phyloP scores from a whole-genome alignment of 2,113 vertebrate species.

The Chaetops frenatus region DNA sequence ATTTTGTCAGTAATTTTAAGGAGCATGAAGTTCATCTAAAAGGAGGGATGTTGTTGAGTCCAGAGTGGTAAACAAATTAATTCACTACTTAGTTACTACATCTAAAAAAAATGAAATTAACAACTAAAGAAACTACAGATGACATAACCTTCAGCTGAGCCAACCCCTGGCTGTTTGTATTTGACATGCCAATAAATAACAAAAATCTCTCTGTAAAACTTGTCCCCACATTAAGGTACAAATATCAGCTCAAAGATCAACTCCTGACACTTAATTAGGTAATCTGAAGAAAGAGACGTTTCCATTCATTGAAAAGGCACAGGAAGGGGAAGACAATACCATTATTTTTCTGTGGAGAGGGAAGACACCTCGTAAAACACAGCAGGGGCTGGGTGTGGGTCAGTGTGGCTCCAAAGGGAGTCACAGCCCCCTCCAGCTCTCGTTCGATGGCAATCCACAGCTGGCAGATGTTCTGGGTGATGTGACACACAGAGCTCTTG shows the following conservation, averaged over 20 bases:
- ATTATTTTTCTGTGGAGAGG: background rate
- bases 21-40: background rate
- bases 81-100: background rate
- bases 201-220: background rate
- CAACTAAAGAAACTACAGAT: background rate
- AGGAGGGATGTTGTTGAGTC: background rate
- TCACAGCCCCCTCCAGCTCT: background rate
- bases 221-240: background rate
- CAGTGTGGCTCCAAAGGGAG: background rate
- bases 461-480: background rate
- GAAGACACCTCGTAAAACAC: background rate
- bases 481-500: background rate
- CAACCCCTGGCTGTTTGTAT: background rate
- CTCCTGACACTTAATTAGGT: background rate
- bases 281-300: background rate
- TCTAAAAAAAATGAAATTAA: background rate
- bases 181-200: background rate
- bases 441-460: rapidly evolving
- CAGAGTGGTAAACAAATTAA: background rate
- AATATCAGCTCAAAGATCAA: slow-evolving; percentile 20
- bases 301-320: background rate
- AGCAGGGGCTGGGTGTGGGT: background rate
- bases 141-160: background rate
- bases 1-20: background rate
- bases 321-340: background rate